Conservation (phyloP, 2,888 invertebrate genomes). For the Girardia tigrina region DNA sequence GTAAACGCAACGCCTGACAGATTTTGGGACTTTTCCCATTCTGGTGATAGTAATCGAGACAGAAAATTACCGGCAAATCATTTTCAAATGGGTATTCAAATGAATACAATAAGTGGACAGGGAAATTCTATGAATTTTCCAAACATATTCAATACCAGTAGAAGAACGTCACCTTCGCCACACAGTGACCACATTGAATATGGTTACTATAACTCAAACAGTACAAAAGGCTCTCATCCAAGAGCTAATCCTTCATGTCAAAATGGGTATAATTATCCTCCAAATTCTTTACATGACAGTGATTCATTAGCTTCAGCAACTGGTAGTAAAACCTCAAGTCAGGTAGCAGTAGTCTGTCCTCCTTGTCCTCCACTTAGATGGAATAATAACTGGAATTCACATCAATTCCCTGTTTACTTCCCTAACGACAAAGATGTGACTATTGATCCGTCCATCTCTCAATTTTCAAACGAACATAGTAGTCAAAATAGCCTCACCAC, state of each 20-base stretch:
- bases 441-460: background rate
- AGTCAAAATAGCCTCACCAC: background rate
- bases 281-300: background rate
- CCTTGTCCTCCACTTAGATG: background rate
- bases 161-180: background rate
- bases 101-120: background rate
- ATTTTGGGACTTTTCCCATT: background rate
- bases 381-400: slow-evolving; percentile 9
- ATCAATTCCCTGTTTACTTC: background rate
- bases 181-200: background rate
- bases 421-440: background rate
- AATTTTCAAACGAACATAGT: background rate
- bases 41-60: background rate
- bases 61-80: background rate
- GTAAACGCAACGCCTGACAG: slow-evolving; percentile 11
- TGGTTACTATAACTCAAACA: background rate
- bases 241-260: background rate
- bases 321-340: background rate
- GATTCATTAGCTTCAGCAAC: background rate
- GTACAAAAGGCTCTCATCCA: background rate
- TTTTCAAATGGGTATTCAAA: background rate
- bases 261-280: background rate
- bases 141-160: background rate
- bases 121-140: background rate
- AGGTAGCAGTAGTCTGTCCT: background rate